Base-by-base conservation (phyloP, 2,888 invertebrate species). In the Drosophila ustulata region DNA sequence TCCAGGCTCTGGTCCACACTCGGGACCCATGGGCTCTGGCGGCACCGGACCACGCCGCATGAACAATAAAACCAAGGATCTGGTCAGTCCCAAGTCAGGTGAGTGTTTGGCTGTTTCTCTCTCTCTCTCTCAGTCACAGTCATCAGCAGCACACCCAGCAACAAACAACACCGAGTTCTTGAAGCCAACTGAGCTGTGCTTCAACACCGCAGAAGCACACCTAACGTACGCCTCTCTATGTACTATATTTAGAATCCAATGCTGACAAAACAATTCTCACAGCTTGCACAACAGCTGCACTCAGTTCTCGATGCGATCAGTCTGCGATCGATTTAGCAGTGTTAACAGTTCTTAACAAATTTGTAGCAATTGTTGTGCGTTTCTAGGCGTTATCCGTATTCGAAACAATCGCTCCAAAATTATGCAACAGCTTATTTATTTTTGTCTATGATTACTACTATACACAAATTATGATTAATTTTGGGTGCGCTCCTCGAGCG, bases 21-120 rank as follows among this genome's bases (percentile, higher is more conserved):
- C 92, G 34, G 92, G 92, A 13, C 90, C 91, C 7, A 92, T 92
- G 88, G 92, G 92, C 51, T 92, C 92, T n/a, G 92, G 92, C 53
- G 91, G 92, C 52, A 92, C 92, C 18, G 92, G 92, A 49, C 92
- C 92, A 41, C 88, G 92, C 45, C 91, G 92, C 61, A 92, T 92
- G 92, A 92, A 92, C 82, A 92, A 92, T 78, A 92, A 92, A 89
- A 92, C 92, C 61, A 92, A 92, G 90, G 92, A 92, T 87, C 88
- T 92, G 86, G 92, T 92, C 82, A 92, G 92, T 82, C 92, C 92
- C 59, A 92, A 92, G 86, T 92, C 92, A 92, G 92, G 92, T 92
- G 78, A 90, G 92, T 90, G 71, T 62, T 45, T 56, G 45, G 55
- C 45, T 56, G 9, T 18, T 18, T 45, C 3, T 23, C 30, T 7